A percentile compares a stretch with the other conserved stretches of the same genome.
These are phyloP conservation scores for Eilema sororculum DNA, from an alignment of 2,888 invertebrate genomes.

Conservation along the genomic window DNA sequence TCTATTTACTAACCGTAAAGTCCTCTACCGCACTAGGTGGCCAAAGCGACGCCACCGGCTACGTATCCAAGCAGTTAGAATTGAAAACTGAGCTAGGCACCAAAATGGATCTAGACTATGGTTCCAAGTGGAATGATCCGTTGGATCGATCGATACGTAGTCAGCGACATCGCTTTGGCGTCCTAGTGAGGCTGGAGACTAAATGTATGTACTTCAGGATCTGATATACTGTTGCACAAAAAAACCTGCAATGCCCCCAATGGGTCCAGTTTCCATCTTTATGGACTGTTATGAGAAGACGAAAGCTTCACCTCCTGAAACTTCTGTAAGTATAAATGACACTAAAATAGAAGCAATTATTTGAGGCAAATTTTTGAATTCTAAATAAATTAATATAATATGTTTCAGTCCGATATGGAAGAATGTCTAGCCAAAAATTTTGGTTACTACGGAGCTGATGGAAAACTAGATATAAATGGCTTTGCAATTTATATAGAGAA, in stretches of 20 bases:
- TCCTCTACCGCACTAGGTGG: too few species aligned
- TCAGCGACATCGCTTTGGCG: too few species aligned
- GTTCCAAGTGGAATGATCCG: too few species aligned
- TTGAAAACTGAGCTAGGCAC: too few species aligned
- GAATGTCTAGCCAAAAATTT: conserved; percentile 10
- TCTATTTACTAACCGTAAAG: too few species aligned
- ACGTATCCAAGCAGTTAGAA: too few species aligned
- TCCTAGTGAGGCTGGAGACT: too few species aligned
- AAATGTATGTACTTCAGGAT: not conserved
- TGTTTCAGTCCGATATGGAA: conserved; percentile 7
- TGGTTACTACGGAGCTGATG: conserved; percentile 11
- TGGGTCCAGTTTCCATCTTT: not conserved
- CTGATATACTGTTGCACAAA: not conserved
- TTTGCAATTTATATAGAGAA: not conserved
- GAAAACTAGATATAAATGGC: not conserved
- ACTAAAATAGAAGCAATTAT: too few species aligned
- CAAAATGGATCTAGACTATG: too few species aligned
- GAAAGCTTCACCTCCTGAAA: not conserved
- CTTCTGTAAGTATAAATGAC: not conserved
- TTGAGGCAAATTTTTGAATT: too few species aligned
- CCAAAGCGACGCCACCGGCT: too few species aligned
- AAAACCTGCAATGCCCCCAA: not conserved
- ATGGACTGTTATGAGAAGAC: not conserved
- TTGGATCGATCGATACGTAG: too few species aligned
- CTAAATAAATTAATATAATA: not conserved